A percentile compares a stretch with the other conserved stretches of the same genome.
Conservation (phyloP, 2,113 vertebrate genomes). For the Cyrtonyx montezumae region DNA sequence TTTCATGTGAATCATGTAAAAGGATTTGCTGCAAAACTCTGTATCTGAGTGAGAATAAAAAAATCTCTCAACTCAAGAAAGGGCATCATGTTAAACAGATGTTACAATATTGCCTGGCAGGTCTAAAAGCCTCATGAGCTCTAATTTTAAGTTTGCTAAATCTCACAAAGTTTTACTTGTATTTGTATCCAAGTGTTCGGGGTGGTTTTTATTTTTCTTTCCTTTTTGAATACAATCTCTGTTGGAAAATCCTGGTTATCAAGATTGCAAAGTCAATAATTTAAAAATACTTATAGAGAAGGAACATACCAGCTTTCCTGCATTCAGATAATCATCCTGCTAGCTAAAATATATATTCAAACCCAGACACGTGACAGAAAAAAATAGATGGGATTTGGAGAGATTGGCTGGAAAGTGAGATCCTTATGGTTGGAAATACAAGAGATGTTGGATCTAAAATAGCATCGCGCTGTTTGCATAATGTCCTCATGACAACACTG, state of each 20-base stretch:
- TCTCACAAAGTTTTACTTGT: conserved; percentile 20
- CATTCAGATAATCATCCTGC: neutral
- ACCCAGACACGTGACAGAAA: neutral
- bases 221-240: neutral
- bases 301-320: neutral
- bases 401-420: neutral
- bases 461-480: accelerated
- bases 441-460: neutral
- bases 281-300: neutral
- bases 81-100: neutral
- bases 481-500: neutral
- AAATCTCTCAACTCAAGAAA: neutral
- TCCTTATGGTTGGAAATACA: neutral
- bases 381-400: neutral
- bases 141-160: conserved; percentile 37
- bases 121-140: conserved; percentile 3
- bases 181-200: neutral
- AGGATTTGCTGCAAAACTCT: conserved; percentile 36
- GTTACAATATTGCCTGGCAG: neutral
- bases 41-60: neutral
- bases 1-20: conserved; percentile 3
- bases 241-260: neutral
- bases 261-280: neutral
- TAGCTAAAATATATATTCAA: neutral
- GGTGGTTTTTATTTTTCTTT: neutral